Conservation (phyloP, 2,888 invertebrate genomes). For the Philaethria dido region DNA sequence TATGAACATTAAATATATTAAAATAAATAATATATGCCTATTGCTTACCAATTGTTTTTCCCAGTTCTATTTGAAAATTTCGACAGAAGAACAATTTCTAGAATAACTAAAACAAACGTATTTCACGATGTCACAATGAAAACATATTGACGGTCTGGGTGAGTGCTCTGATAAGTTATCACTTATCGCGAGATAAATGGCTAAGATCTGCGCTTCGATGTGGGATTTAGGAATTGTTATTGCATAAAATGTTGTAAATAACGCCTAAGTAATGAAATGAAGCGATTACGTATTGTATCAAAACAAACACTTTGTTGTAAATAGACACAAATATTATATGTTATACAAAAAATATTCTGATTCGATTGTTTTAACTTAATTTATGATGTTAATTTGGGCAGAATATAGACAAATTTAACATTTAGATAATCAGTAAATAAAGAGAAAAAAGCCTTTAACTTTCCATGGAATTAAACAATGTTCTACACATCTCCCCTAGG, state of each 20-base stretch:
- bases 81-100: background rate
- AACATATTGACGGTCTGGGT: slow-evolving; percentile 39
- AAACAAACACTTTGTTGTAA: no score
- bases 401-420: no score
- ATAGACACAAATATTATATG: no score
- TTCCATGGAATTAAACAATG: no score
- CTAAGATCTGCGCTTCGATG: slow-evolving; percentile 22
- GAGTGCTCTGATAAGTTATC: slow-evolving; percentile 43
- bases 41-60: background rate
- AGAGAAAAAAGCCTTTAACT: no score
- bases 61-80: background rate
- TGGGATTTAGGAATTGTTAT: slow-evolving; percentile 21
- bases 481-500: no score
- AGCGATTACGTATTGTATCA: no score
- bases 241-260: slow-evolving; percentile 6
- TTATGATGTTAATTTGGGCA: no score
- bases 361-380: no score
- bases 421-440: no score
- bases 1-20: no score
- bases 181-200: slow-evolving; percentile 37
- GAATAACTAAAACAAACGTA: slow-evolving; percentile 10
- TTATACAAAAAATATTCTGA: no score
- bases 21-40: background rate
- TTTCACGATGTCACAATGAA: slow-evolving; percentile 38
- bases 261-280: background rate